Base-by-base conservation (phyloP, 2,113 vertebrate species). In the Cryptotis parvus region DNA sequence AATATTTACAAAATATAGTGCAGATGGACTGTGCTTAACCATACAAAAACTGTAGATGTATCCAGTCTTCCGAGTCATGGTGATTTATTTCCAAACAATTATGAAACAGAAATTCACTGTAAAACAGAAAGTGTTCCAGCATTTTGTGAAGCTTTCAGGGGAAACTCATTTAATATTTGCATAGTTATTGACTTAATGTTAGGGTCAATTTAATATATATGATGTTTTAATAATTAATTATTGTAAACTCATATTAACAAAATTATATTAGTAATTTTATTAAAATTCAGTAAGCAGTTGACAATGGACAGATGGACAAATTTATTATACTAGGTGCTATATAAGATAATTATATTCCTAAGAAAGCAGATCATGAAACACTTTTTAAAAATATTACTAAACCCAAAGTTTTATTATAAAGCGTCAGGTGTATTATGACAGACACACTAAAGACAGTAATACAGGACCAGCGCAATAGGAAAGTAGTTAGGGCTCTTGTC, bases 161-260 rank as follows among this genome's bases (percentile, higher is more conserved):
- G 4, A 83, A n/a, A n/a, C 1, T 72, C 10, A 81, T 39, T 91
- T 89, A 85, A 31, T 61, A 79, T 78, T 87, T 91, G 12, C 29
- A 89, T 39, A 89, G n/a, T 3, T 86, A 61, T 66, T 92, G 27
- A 92, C 84, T 87, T 91, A 89, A 55, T 80, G 8, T 78, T 41
- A 75, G 22, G 84, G 18, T 94, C 65, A 80, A 5, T 82, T 92
- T 92, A 55, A 74, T 35, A 81, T 29, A 26, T 63, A 83, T 68
- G 27, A 18, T 4, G 89, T 83, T 29, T 91, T n/a, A 82, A 58
- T 84, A 84, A 66, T 15, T 18, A 31, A 52, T n/a, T 43, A 58
- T 89, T 0, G 68, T 14, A 90, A 77, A 65, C 26, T 75, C 55
- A 58, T 24, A 18, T 24, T 87, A 9, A 52, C 33, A 37, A 80